Evolutionary conservation across 2,113 vertebrate species (phyloP).

Genomic region (Eurystomus gularis): DNA sequence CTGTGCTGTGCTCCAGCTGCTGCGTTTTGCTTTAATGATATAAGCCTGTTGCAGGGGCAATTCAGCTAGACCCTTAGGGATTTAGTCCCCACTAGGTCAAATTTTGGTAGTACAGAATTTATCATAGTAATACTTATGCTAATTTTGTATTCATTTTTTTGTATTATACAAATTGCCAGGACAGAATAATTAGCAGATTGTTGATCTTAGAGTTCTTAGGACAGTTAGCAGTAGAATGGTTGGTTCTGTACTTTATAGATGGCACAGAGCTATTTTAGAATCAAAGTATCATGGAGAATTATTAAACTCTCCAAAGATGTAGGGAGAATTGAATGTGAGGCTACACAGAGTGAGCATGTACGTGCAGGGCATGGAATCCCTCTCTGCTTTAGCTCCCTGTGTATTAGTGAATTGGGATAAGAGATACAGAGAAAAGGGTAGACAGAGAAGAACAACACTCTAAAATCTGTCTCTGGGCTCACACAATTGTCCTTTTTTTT

Average conservation of each 20-base stretch:
- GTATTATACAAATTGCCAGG: background rate
- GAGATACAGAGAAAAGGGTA: background rate
- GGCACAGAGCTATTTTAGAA: background rate
- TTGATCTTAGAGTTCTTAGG: background rate
- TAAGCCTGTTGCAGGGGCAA: background rate
- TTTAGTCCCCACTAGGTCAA: background rate
- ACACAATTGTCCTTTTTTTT: background rate
- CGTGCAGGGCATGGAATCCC: background rate
- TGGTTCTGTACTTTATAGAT: background rate
- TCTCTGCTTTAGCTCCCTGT: background rate
- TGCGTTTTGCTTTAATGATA: background rate
- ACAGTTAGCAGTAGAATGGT: background rate
- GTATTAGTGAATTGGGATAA: background rate
- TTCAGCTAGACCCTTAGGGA: background rate
- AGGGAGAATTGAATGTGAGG: background rate
- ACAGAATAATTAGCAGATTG: background rate
- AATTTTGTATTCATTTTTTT: background rate
- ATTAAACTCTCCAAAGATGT: background rate
- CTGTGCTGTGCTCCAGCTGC: background rate
- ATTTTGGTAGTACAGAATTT: background rate
- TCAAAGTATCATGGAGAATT: background rate
- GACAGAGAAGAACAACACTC: background rate
- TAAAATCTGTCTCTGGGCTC: background rate
- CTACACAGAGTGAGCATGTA: background rate
- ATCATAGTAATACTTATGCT: background rate